Evolutionary conservation across 2,113 vertebrate species (phyloP).

Genomic region (Theropithecus gelada): DNA sequence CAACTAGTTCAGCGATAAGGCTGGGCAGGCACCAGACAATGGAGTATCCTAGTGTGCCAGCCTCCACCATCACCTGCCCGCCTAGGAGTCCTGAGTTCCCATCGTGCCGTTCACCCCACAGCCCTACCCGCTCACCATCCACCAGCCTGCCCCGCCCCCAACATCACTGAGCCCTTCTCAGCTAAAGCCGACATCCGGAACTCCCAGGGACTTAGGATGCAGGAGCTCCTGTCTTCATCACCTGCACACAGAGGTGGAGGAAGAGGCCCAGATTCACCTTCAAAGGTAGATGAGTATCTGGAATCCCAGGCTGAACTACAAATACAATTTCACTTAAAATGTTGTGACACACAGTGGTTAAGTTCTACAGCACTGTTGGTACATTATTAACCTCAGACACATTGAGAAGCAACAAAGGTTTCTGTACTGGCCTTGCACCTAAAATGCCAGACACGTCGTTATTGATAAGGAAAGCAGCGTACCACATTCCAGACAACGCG

Average conservation of each 20-base stretch:
- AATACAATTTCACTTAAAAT: neutral
- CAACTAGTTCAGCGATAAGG: neutral
- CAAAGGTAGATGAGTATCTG: neutral
- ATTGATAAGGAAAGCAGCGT: neutral
- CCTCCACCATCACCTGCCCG: neutral
- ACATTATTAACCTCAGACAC: neutral
- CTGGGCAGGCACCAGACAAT: neutral
- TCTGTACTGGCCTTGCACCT: neutral
- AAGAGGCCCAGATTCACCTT: neutral
- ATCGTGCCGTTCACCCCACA: neutral
- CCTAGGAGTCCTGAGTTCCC: neutral
- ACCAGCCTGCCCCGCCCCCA: too few species aligned
- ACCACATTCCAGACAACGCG: neutral
- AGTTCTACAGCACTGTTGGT: neutral
- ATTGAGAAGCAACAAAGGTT: neutral
- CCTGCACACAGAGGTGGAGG: neutral
- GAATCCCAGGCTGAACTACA: neutral
- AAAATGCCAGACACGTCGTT: neutral
- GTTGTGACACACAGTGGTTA: neutral
- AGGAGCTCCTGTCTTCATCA: neutral
- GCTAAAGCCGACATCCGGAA: neutral
- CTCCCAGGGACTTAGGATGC: neutral
- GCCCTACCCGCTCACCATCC: too few species aligned
- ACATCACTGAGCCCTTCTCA: too few species aligned
- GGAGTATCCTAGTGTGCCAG: neutral